Evolutionary conservation across 2,888 invertebrate genomes (phyloP).

Genomic region (Microctonus hyperodae): DNA sequence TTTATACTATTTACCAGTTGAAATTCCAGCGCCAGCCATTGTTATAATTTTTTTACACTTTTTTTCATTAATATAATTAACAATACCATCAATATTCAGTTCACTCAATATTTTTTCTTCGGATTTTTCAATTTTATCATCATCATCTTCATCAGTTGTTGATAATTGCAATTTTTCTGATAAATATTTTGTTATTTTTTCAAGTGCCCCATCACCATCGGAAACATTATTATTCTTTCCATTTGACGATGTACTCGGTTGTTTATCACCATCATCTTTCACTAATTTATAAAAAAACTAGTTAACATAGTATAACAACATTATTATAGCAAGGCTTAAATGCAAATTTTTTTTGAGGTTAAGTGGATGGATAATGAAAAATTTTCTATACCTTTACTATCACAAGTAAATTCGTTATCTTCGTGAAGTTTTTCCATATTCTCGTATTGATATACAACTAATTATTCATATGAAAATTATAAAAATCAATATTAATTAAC

Average conservation of each 20-base stretch:
- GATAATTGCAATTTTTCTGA: slow-evolving; percentile 71
- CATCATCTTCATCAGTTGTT: slow-evolving; percentile 47
- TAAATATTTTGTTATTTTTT: slow-evolving; percentile 72
- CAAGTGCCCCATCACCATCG: slow-evolving; percentile 67
- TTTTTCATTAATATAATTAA: slow-evolving; percentile 78
- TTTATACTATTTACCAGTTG: slow-evolving; percentile 78
- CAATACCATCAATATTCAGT: slow-evolving; percentile 77
- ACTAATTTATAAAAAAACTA: too few relatives aligned
- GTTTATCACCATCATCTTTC: neutral
- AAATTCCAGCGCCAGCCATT: slow-evolving; percentile 96
- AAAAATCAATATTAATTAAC: too few relatives aligned
- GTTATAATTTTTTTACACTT: slow-evolving; percentile 88
- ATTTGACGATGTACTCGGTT: neutral
- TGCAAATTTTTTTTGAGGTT: neutral
- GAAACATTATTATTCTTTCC: neutral
- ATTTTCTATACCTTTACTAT: neutral
- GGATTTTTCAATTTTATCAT: slow-evolving; percentile 35
- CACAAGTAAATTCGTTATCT: neutral
- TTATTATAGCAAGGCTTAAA: too few relatives aligned
- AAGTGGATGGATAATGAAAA: neutral
- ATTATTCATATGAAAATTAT: neutral
- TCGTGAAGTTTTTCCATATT: neutral
- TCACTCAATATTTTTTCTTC: slow-evolving; percentile 71
- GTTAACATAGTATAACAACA: too few relatives aligned
- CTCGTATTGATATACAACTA: neutral